A percentile compares a stretch with the other conserved stretches of the same genome.
Evolutionary conservation across 1,140 invertebrate species (phyloP).

Genomic region (Leptoteleia sp.): DNA sequence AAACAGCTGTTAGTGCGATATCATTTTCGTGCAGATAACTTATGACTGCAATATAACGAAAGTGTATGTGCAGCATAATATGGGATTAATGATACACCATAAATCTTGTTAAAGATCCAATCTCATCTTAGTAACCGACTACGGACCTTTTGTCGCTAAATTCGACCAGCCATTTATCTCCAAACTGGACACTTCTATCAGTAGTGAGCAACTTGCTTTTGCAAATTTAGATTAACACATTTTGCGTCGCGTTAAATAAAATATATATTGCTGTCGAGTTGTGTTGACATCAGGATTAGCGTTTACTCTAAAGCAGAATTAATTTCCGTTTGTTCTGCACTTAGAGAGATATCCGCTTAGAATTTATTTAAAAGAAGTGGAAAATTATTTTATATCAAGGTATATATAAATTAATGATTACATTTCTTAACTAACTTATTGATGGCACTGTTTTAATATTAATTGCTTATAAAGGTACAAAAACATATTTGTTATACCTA

Average conservation of each 20-base stretch:
- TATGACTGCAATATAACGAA: slow-evolving; percentile 42
- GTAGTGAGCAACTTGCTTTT: slow-evolving; percentile 46
- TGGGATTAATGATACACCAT: slow-evolving; percentile 58
- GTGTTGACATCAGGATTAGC: slow-evolving; percentile 1
- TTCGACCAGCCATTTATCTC: slow-evolving; percentile 50
- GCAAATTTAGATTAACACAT: slow-evolving; percentile 46
- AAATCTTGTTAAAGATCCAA: slow-evolving; percentile 61
- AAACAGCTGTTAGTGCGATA: slow-evolving; percentile 57
- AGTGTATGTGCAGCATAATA: slow-evolving; percentile 52
- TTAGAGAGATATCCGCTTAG: too few relatives aligned
- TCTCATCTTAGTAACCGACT: slow-evolving; percentile 59
- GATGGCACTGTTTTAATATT: too few relatives aligned
- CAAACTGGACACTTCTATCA: slow-evolving; percentile 48
- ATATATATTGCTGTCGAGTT: slow-evolving; percentile 13
- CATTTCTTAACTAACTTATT: too few relatives aligned
- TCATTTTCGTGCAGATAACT: slow-evolving; percentile 52
- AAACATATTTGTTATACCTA: too few relatives aligned
- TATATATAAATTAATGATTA: too few relatives aligned
- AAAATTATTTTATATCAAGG: too few relatives aligned
- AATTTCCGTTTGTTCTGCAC: too few relatives aligned
- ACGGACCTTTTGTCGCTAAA: slow-evolving; percentile 51
- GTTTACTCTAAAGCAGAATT: too few relatives aligned
- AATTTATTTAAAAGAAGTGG: too few relatives aligned
- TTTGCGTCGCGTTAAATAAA: slow-evolving; percentile 20
- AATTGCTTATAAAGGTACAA: too few relatives aligned